Evolutionary conservation across 2,888 invertebrate genomes (phyloP).

Genomic region (Leptinotarsa peninsularis): DNA sequence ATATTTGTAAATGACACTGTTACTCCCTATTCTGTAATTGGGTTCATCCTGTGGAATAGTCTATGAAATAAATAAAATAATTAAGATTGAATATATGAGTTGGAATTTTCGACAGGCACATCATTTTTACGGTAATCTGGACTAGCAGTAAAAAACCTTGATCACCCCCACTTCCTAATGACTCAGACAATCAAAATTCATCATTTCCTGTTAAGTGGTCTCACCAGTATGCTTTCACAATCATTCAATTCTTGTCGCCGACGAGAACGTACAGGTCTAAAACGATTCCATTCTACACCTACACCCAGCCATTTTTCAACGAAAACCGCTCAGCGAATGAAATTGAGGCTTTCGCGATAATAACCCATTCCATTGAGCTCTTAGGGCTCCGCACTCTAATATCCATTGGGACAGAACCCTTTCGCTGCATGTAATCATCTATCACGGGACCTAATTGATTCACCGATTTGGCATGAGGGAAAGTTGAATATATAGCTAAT

Average conservation of each 20-base stretch:
- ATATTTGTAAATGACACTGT: too few species aligned
- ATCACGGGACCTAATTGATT: slow-evolving; percentile 17
- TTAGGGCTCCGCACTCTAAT: background rate
- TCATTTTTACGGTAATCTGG: too few species aligned
- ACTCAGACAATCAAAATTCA: too few species aligned
- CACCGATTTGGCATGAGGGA: slow-evolving; percentile 10
- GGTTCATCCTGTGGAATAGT: too few species aligned
- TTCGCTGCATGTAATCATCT: slow-evolving; percentile 11
- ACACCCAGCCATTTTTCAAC: background rate
- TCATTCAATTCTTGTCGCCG: background rate
- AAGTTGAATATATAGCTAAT: slow-evolving; percentile 3
- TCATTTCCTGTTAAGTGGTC: too few species aligned
- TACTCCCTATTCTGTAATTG: too few species aligned
- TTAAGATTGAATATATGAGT: too few species aligned
- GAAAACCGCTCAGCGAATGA: background rate
- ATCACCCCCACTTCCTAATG: too few species aligned
- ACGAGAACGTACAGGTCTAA: background rate
- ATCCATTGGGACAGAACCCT: background rate
- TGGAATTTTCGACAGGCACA: too few species aligned
- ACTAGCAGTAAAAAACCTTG: too few species aligned
- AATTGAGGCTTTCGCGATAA: slow-evolving; percentile 11
- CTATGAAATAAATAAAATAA: too few species aligned
- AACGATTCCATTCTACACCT: background rate
- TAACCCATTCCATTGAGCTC: background rate
- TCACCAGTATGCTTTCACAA: too few species aligned